These are phyloP conservation scores for Neosilurus hyrtlii DNA, from an alignment of 2,797 vertebrate species.

Conservation along the genomic window DNA sequence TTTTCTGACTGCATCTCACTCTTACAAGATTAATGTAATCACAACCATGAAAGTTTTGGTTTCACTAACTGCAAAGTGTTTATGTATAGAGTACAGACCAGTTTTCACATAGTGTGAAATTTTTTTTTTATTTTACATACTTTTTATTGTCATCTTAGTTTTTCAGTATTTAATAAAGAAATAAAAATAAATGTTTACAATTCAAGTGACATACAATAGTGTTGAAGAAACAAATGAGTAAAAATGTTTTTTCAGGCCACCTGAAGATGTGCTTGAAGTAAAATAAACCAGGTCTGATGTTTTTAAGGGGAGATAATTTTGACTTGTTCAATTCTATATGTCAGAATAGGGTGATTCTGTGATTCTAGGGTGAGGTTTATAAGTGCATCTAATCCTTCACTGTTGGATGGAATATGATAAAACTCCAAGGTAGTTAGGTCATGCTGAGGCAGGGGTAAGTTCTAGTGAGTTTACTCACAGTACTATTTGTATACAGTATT, in stretches of 20 bases:
- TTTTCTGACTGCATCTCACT: neutral
- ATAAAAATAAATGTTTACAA: neutral
- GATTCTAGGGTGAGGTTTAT: too few species aligned
- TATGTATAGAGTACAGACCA: neutral
- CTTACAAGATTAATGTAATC: neutral
- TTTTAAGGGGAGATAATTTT: too few species aligned
- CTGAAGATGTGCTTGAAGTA: too few species aligned
- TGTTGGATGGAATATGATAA: too few species aligned
- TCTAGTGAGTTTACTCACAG: too few species aligned
- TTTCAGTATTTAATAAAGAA: neutral
- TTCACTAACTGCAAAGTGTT: neutral
- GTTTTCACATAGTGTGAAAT: neutral
- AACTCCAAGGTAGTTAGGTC: too few species aligned
- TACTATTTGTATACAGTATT: too few species aligned
- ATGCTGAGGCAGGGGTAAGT: too few species aligned
- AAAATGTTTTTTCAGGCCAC: too few species aligned
- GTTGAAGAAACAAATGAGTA: neutral
- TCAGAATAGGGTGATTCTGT: too few species aligned
- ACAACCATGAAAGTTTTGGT: neutral
- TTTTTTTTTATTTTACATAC: neutral
- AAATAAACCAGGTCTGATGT: neutral
- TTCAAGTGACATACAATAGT: neutral
- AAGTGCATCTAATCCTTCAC: too few species aligned
- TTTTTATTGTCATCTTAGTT: neutral
- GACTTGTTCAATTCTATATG: too few species aligned